Percentiles rank a stretch among this genome's conserved stretches.
These are phyloP conservation scores for Ichneumoninae sp. DNA, from an alignment of 2,888 invertebrate species.

Conservation along the genomic window DNA sequence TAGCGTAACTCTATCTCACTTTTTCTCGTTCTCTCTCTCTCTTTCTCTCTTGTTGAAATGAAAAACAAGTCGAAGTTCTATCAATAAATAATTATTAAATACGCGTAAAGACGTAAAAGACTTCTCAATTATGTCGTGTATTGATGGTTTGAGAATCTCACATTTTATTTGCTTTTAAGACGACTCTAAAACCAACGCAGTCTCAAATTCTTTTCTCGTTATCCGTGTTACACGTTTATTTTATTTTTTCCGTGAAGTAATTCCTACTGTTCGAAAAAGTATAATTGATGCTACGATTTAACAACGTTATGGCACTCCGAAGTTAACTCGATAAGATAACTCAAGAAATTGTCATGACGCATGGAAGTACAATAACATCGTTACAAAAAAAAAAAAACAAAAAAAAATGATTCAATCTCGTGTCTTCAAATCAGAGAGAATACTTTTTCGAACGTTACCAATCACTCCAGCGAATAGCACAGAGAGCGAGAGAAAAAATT, in stretches of 20 bases:
- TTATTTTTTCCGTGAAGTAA: conserved; percentile 2
- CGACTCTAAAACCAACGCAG: conserved; percentile 30
- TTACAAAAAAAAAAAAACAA: not conserved
- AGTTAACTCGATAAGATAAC: not conserved
- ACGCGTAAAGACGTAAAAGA: conserved; percentile 47
- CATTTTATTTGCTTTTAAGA: conserved; percentile 42
- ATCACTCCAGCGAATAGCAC: not conserved
- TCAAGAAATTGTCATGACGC: not conserved
- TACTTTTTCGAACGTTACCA: not conserved
- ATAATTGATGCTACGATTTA: not conserved
- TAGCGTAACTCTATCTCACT: conserved; percentile 33
- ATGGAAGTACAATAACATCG: not conserved
- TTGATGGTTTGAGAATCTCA: conserved; percentile 58
- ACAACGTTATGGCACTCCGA: not conserved
- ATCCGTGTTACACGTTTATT: not conserved
- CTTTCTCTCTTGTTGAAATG: conserved; percentile 43
- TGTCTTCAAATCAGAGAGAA: not conserved
- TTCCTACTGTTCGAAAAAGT: conserved; percentile 1
- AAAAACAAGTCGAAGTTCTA: conserved; percentile 42
- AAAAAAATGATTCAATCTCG: not conserved
- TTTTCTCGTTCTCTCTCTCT: conserved; percentile 22
- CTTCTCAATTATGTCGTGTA: conserved; percentile 41
- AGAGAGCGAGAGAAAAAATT: not conserved
- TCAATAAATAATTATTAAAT: conserved; percentile 64
- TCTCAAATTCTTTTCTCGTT: conserved; percentile 24